Evolutionary conservation across 1,140 invertebrate species (phyloP).

Genomic region (Heliothis subflexa): DNA sequence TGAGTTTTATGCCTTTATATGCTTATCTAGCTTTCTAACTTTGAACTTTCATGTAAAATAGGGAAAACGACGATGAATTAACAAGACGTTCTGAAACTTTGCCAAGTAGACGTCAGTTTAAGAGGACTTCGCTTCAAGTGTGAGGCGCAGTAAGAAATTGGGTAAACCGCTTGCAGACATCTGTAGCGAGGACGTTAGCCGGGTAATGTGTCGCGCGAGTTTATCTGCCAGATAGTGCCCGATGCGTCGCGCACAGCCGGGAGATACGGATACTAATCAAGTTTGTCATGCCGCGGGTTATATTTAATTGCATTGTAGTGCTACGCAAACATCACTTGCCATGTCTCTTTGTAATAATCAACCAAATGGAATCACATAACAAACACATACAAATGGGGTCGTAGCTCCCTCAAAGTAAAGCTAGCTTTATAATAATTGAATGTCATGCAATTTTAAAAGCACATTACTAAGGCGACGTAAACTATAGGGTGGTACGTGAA

Average conservation of each 20-base stretch:
- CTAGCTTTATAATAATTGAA: background rate
- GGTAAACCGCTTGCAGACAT: constrained; percentile 25
- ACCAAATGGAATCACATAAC: background rate
- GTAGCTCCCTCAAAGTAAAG: background rate
- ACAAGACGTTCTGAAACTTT: constrained; percentile 14
- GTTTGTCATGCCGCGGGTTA: constrained; percentile 12
- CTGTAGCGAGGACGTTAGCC: constrained; percentile 28
- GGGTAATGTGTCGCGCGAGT: constrained; percentile 17
- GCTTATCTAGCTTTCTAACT: background rate
- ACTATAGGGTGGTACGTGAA: background rate
- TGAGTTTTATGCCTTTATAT: too few relatives aligned
- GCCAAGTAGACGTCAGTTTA: constrained; percentile 24
- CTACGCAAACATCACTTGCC: background rate
- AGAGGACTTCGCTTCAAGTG: constrained; percentile 17
- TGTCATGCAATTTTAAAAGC: background rate
- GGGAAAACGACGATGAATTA: background rate
- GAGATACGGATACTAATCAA: constrained; percentile 17
- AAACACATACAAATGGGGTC: background rate
- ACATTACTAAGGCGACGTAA: constrained; percentile 18
- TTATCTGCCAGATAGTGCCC: constrained; percentile 4
- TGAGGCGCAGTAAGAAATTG: constrained; percentile 22
- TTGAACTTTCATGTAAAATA: background rate
- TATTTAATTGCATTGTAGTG: constrained; percentile 9
- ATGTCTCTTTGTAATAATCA: background rate
- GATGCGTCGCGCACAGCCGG: background rate